Percentiles rank a stretch among this genome's conserved stretches.
phyloP scores from a whole-genome alignment of 2,797 vertebrate species.

The Liasis olivaceus region DNA sequence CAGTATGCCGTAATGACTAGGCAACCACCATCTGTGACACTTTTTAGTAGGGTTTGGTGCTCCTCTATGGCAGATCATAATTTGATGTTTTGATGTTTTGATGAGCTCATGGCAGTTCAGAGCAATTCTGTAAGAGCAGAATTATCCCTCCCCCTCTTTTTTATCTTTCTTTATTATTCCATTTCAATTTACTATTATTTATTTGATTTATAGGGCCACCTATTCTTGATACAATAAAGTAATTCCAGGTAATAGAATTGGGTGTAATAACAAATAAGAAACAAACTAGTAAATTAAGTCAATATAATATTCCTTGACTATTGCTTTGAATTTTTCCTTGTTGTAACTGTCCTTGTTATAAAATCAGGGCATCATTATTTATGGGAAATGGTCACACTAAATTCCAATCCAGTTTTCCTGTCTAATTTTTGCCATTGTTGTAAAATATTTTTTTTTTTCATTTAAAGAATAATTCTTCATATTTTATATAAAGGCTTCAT shows the following conservation, averaged over 20 bases:
- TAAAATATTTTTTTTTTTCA: conserved; percentile 55
- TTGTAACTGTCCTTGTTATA: not conserved
- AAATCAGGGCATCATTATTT: not conserved
- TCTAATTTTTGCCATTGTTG: conserved; percentile 16
- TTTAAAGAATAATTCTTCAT: conserved; percentile 46
- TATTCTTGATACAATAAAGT: too few species aligned
- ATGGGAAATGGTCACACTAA: not conserved
- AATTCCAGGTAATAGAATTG: not conserved
- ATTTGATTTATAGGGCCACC: too few species aligned
- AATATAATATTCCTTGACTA: not conserved
- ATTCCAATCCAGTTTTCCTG: not conserved
- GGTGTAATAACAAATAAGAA: not conserved
- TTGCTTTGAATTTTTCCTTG: not conserved
- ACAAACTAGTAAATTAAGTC: too few species aligned
- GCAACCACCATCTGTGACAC: not conserved
- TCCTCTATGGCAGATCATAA: not conserved
- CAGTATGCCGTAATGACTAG: not conserved
- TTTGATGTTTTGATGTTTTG: not conserved
- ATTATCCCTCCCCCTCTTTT: not conserved
- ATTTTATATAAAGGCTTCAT: conserved; percentile 46
- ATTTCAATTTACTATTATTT: not conserved
- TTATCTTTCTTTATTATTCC: not conserved
- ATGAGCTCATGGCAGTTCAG: not conserved
- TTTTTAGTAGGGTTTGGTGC: too few species aligned
- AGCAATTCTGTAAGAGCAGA: not conserved